Evolutionary conservation across 2,113 vertebrate genomes (phyloP).

Genomic region (Trinectes maculatus): DNA sequence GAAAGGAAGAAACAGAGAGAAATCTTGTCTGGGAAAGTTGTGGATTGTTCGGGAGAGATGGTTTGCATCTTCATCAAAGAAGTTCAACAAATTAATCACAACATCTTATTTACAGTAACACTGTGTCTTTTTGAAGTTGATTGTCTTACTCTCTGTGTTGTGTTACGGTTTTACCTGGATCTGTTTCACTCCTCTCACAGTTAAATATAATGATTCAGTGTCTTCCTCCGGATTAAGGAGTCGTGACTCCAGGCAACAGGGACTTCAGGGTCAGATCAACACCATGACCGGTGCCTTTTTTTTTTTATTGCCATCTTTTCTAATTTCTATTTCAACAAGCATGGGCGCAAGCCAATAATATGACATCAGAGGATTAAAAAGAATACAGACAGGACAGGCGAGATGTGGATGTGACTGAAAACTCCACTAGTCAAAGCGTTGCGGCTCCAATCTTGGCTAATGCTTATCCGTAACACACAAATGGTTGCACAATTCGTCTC

Average conservation of each 20-base stretch:
- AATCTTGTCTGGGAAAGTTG: not conserved
- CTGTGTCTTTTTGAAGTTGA: not conserved
- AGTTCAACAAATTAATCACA: not conserved
- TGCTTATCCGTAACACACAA: conserved; percentile 43
- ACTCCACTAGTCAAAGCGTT: conserved; percentile 34
- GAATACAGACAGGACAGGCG: not conserved
- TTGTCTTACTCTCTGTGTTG: too few species aligned
- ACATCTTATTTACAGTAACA: not conserved
- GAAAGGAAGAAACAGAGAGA: not conserved
- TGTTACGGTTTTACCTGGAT: not conserved
- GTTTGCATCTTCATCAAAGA: conserved; percentile 2
- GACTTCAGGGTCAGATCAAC: too few species aligned
- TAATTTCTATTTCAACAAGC: too few species aligned
- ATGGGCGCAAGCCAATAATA: too few species aligned
- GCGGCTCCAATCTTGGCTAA: conserved; percentile 20
- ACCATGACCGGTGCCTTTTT: too few species aligned
- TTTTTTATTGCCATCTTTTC: too few species aligned
- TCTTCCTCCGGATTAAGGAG: not conserved
- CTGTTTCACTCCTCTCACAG: conserved; percentile 15
- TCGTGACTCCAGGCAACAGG: too few species aligned
- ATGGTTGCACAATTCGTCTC: not conserved
- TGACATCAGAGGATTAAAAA: not conserved
- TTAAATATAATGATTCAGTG: conserved; percentile 6
- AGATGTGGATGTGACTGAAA: conserved; percentile 1
- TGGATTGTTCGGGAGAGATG: not conserved